Evolutionary conservation across 23 tunicate genomes (phyloP).

Genomic region (Trididemnum clinides): DNA sequence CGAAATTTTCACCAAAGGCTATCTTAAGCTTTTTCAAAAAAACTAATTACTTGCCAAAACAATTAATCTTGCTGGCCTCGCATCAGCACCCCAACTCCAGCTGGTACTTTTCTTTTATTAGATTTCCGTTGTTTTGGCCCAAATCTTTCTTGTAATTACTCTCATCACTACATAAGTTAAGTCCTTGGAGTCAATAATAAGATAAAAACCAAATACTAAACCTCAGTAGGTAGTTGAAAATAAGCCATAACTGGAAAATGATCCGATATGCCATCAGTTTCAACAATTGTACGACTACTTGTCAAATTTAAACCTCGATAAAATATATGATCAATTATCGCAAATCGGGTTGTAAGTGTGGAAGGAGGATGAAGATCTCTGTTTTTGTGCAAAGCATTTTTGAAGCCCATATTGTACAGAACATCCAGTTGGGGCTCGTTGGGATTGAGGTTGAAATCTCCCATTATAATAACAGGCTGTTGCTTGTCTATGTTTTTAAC

Average conservation of each 20-base stretch:
- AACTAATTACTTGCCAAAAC: too few relatives aligned
- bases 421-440: constrained; percentile 63
- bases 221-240: constrained; percentile 28
- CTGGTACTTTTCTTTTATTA: too few relatives aligned
- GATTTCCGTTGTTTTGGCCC: too few relatives aligned
- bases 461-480: constrained; percentile 73
- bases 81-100: too few relatives aligned
- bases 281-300: constrained; percentile 3
- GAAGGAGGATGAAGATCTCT: constrained; percentile 25
- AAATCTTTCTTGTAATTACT: too few relatives aligned
- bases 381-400: constrained; percentile 56
- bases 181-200: too few relatives aligned
- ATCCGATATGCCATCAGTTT: constrained; percentile 61
- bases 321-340: constrained; percentile 76
- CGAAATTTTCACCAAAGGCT: too few relatives aligned
- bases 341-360: constrained; percentile 56
- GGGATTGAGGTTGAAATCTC: constrained; percentile 84
- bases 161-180: too few relatives aligned
- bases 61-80: too few relatives aligned
- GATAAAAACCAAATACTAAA: too few relatives aligned
- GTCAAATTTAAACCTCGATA: constrained; percentile 65
- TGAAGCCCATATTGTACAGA: constrained; percentile 43
- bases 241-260: constrained; percentile 72
- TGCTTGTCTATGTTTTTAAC: neutral
- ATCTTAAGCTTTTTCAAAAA: too few relatives aligned